Conservation (phyloP, 1,140 invertebrate species). For the Eulimnadia texana region DNA sequence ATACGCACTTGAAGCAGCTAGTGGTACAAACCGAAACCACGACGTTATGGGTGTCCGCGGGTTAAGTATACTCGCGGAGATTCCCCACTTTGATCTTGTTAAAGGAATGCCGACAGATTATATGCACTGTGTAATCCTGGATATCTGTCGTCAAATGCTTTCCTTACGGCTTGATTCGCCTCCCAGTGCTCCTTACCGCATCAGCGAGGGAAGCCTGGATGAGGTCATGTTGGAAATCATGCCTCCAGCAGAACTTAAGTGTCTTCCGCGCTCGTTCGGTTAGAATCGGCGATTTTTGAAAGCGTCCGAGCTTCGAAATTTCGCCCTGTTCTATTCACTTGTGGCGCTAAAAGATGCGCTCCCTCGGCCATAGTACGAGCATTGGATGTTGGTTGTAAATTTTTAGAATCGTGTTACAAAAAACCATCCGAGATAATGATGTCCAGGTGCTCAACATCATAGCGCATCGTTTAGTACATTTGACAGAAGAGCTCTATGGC, state of each 20-base stretch:
- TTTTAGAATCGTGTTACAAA: background rate
- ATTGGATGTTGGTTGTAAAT: constrained; percentile 3
- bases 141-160: background rate
- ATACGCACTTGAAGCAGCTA: background rate
- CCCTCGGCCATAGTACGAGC: background rate
- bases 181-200: background rate
- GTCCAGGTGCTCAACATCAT: background rate
- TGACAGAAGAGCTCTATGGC: constrained; percentile 3
- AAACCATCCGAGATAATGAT: background rate
- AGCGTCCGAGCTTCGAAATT: constrained; percentile 3
- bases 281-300: background rate
- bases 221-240: background rate
- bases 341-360: background rate
- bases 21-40: background rate
- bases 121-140: background rate
- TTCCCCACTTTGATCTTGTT: background rate
- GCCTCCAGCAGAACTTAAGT: background rate
- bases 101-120: background rate
- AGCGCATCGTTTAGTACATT: background rate
- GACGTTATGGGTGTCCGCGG: background rate
- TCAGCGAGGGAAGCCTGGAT: background rate
- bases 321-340: background rate
- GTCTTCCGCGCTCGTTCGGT: background rate
- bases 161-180: background rate
- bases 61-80: background rate